A percentile compares a stretch with the other conserved stretches of the same genome.
Evolutionary conservation across 2,113 vertebrate species (phyloP).

Genomic region (Gulo gulo): DNA sequence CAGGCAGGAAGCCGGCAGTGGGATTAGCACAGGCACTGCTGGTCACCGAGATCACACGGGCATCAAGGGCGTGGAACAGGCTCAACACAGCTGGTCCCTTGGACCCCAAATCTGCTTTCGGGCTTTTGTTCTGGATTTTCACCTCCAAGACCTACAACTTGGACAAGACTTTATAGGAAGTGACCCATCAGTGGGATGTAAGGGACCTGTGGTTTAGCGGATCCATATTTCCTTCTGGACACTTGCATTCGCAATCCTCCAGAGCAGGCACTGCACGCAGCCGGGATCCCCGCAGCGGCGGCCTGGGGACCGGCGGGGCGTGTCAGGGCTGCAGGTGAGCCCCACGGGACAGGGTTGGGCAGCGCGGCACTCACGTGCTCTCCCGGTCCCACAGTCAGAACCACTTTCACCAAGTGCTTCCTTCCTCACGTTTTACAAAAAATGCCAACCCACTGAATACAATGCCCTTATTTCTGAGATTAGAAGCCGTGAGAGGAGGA

Average conservation of each 20-base stretch:
- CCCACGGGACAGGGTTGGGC: background rate
- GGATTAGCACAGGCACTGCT: background rate
- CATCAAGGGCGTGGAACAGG: no score
- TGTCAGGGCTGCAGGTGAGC: background rate
- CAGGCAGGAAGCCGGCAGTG: fast-evolving
- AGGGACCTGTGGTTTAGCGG: background rate
- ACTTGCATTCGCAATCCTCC: background rate
- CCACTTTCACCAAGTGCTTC: background rate
- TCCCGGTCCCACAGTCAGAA: background rate
- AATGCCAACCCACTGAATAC: background rate
- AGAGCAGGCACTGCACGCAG: no score
- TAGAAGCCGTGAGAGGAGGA: background rate
- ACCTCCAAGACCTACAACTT: background rate
- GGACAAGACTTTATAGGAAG: background rate
- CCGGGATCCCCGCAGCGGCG: fast-evolving
- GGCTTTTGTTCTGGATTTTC: background rate
- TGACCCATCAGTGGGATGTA: background rate
- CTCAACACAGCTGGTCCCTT: background rate
- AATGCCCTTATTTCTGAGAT: background rate
- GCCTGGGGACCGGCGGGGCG: fast-evolving
- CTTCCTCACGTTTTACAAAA: background rate
- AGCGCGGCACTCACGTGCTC: background rate
- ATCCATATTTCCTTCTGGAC: background rate
- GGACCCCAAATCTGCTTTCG: background rate
- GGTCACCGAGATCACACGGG: fast-evolving